Conservation (phyloP, 2,797 vertebrate species). For the Clarias pachynema region DNA sequence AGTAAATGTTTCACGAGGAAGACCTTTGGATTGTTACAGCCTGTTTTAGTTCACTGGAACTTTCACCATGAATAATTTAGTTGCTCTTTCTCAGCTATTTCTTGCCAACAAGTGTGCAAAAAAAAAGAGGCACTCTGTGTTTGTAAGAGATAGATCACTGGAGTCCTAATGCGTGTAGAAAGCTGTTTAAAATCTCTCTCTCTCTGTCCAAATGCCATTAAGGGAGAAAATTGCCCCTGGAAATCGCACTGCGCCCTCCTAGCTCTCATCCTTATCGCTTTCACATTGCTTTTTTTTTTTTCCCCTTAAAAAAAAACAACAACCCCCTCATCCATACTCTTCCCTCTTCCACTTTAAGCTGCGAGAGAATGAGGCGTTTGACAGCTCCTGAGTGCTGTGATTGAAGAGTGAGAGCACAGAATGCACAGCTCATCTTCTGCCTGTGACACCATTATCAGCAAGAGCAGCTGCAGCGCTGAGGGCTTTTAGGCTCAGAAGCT, state of each 20-base stretch:
- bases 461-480: constrained; percentile 24
- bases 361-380: constrained; percentile 61
- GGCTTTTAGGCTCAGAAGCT: constrained; percentile 5
- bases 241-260: constrained; percentile 6
- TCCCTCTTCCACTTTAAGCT: constrained; percentile 44
- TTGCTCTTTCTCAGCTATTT: constrained; percentile 8
- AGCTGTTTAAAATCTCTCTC: neutral
- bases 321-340: constrained; percentile 3
- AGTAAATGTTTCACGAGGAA: neutral
- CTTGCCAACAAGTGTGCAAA: constrained; percentile 15
- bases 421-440: constrained; percentile 55
- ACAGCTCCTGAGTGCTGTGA: constrained; percentile 54
- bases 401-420: constrained; percentile 51
- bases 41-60: neutral
- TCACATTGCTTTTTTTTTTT: neutral
- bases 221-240: neutral
- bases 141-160: neutral
- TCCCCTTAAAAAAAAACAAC: too few species aligned
- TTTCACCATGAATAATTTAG: neutral
- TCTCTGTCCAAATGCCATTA: constrained; percentile 8
- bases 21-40: constrained; percentile 23
- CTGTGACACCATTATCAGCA: constrained; percentile 30
- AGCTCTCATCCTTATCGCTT: neutral
- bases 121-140: neutral
- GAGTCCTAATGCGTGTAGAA: neutral